Evolutionary conservation across 2,113 vertebrate genomes (phyloP).

Genomic region (Maccullochella peelii): DNA sequence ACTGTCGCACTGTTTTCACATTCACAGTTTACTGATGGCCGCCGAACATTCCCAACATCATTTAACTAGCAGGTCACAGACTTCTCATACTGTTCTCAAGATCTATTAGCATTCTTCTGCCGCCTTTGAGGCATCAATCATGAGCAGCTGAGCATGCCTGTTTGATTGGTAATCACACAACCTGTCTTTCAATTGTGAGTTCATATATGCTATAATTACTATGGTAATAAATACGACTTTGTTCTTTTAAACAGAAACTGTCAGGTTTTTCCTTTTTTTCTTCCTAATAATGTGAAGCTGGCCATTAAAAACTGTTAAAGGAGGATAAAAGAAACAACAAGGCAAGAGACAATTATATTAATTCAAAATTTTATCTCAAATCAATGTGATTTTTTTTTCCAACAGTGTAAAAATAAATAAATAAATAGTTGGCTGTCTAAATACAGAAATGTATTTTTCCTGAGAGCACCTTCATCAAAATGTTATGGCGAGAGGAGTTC

Average conservation of each 20-base stretch:
- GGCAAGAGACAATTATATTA: background rate
- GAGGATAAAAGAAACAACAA: background rate
- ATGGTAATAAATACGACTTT: background rate
- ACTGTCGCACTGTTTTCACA: too few species aligned
- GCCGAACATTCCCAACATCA: slow-evolving; percentile 1
- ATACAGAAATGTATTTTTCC: slow-evolving; percentile 38
- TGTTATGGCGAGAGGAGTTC: slow-evolving; percentile 54
- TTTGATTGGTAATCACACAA: slow-evolving; percentile 25
- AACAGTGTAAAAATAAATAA: background rate
- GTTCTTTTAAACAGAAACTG: slow-evolving; percentile 1
- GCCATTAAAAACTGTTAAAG: background rate
- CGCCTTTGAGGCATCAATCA: slow-evolving; percentile 36
- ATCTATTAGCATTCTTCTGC: slow-evolving; percentile 34
- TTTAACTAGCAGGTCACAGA: slow-evolving; percentile 35
- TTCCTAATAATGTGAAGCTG: background rate
- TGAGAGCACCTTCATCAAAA: slow-evolving; percentile 60
- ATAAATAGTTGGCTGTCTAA: slow-evolving; percentile 19
- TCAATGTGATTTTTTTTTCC: background rate
- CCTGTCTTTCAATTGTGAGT: slow-evolving; percentile 30
- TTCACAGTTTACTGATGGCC: background rate
- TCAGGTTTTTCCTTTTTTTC: background rate
- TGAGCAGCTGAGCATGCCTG: background rate
- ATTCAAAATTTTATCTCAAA: background rate
- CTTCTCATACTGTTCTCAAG: slow-evolving; percentile 21
- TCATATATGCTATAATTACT: slow-evolving; percentile 24